A percentile compares a stretch with the other conserved stretches of the same genome.
Conservation (phyloP, 2,797 vertebrate species). For the Avahi laniger region DNA sequence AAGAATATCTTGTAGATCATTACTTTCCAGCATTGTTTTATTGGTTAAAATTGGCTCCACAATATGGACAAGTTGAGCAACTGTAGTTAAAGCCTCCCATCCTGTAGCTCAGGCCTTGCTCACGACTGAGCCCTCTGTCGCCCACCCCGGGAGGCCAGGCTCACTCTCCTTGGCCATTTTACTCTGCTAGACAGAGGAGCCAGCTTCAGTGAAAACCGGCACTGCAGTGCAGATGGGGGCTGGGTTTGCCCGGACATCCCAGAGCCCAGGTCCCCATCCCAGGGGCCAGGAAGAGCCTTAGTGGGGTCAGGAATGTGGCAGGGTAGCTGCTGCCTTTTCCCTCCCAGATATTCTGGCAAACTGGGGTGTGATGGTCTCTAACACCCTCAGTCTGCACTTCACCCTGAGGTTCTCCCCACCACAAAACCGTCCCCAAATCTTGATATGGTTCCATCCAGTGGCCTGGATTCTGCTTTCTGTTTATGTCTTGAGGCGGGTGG, state of each 20-base stretch:
- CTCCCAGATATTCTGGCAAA: background rate
- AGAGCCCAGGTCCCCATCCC: background rate
- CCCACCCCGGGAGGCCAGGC: background rate
- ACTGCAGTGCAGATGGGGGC: too few species aligned
- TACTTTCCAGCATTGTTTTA: background rate
- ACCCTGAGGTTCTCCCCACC: too few species aligned
- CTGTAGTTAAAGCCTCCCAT: background rate
- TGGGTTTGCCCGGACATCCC: background rate
- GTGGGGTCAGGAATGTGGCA: background rate
- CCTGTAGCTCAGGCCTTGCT: slow-evolving; percentile 20
- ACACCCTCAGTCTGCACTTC: background rate
- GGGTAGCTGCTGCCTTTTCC: background rate
- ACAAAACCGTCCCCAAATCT: background rate
- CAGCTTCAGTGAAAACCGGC: background rate
- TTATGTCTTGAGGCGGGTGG: background rate
- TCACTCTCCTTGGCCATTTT: background rate
- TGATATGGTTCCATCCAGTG: background rate
- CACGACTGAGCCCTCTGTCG: background rate
- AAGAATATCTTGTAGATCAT: slow-evolving; percentile 53
- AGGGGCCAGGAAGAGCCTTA: background rate
- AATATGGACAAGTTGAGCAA: slow-evolving; percentile 52
- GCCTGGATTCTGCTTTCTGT: background rate
- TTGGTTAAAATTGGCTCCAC: slow-evolving; percentile 42
- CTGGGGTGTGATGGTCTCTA: background rate
- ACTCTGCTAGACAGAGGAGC: background rate